Conservation (phyloP, 2,888 invertebrate species). For the Sphinx pinastri region DNA sequence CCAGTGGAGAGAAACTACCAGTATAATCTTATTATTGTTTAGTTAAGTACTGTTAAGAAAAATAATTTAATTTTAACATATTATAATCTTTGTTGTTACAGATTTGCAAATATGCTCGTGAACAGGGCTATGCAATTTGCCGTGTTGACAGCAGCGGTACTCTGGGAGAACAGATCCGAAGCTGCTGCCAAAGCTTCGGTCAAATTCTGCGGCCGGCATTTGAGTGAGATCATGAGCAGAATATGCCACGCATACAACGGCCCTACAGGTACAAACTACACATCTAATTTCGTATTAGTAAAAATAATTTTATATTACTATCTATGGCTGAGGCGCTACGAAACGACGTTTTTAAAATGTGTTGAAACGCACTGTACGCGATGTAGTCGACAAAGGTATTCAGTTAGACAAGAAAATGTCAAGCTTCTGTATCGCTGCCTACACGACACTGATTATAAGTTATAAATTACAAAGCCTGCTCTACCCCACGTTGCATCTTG, state of each 20-base stretch:
- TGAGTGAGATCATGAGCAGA: constrained; percentile 73
- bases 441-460: no score
- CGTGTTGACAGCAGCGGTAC: constrained; percentile 57
- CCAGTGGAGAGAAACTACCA: not conserved
- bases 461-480: no score
- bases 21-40: no score
- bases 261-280: constrained; percentile 60
- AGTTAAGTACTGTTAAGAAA: not conserved
- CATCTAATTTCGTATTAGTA: no score
- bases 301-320: no score
- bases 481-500: no score
- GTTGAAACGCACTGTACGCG: no score
- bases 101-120: constrained; percentile 60
- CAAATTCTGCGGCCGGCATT: constrained; percentile 72
- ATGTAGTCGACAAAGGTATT: no score
- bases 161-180: constrained; percentile 57
- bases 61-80: not conserved
- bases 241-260: constrained; percentile 77
- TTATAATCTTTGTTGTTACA: constrained; percentile 38
- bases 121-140: constrained; percentile 60
- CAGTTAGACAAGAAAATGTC: no score
- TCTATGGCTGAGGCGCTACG: no score
- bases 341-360: no score
- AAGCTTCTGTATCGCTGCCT: no score
- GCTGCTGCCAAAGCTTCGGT: constrained; percentile 61